Percentiles rank a stretch among this genome's conserved stretches.
Conservation (phyloP, 2,113 vertebrate species). For the Calidris pugnax region DNA sequence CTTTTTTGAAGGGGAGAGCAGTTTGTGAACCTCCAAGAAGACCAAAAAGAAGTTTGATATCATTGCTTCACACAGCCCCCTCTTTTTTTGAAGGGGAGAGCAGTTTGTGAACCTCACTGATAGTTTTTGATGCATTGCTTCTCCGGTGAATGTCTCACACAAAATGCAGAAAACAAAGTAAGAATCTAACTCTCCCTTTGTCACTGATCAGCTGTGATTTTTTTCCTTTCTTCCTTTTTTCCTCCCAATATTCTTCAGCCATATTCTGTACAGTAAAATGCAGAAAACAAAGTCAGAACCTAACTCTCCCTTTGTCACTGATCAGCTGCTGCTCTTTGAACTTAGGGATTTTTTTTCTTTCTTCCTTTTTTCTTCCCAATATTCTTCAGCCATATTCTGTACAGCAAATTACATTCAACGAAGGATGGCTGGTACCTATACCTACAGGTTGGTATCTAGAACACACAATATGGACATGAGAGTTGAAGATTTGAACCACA, state of each 20-base stretch:
- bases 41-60: background rate
- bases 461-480: background rate
- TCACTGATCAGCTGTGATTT: background rate
- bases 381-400: background rate
- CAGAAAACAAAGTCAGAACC: no score
- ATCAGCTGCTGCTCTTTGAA: background rate
- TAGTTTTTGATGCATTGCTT: background rate
- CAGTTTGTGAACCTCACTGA: background rate
- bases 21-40: no score
- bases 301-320: no score
- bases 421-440: background rate
- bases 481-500: background rate
- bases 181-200: background rate
- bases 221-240: background rate
- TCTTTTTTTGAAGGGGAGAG: background rate
- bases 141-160: background rate
- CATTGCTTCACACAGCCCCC: background rate
- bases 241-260: background rate
- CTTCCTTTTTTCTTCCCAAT: background rate
- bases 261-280: background rate
- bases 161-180: background rate
- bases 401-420: background rate
- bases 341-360: background rate
- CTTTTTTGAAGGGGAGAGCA: background rate
- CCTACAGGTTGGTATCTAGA: background rate